A percentile compares a stretch with the other conserved stretches of the same genome.
phyloP scores from a whole-genome alignment of 2,113 vertebrate genomes.

The Nothocercus julius region DNA sequence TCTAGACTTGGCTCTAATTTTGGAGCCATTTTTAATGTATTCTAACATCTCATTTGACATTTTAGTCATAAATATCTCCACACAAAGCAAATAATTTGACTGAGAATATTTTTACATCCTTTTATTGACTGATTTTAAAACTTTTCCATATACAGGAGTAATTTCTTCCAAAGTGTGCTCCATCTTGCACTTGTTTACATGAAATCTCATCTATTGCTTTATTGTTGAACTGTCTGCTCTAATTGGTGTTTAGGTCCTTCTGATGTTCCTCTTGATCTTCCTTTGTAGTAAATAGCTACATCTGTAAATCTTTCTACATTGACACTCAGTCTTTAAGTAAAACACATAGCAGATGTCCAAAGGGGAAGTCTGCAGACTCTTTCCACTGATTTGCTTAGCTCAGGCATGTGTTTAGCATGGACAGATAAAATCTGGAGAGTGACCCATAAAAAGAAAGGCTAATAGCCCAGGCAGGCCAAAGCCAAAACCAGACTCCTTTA shows the following conservation, averaged over 20 bases:
- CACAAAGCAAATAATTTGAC: neutral
- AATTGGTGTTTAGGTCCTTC: neutral
- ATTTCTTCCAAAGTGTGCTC: neutral
- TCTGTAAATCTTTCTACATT: neutral
- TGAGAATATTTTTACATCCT: neutral
- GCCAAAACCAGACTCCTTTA: neutral
- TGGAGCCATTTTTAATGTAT: neutral
- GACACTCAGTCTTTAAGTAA: neutral
- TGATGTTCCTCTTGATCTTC: neutral
- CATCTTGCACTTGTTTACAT: neutral
- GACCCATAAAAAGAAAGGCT: neutral
- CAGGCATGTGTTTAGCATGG: neutral
- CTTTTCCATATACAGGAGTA: neutral
- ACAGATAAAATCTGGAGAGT: neutral
- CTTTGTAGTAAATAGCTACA: neutral
- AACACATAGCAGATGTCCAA: neutral
- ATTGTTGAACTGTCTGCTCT: neutral
- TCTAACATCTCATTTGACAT: conserved; percentile 15
- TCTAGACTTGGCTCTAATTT: neutral
- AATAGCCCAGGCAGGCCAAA: neutral
- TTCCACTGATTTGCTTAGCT: neutral
- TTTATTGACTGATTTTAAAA: conserved; percentile 32
- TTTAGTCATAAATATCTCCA: neutral
- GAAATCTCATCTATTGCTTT: neutral
- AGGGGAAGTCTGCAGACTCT: neutral